These are phyloP conservation scores for Drosophila kanekoi DNA, from an alignment of 2,888 invertebrate species.

Conservation along the genomic window DNA sequence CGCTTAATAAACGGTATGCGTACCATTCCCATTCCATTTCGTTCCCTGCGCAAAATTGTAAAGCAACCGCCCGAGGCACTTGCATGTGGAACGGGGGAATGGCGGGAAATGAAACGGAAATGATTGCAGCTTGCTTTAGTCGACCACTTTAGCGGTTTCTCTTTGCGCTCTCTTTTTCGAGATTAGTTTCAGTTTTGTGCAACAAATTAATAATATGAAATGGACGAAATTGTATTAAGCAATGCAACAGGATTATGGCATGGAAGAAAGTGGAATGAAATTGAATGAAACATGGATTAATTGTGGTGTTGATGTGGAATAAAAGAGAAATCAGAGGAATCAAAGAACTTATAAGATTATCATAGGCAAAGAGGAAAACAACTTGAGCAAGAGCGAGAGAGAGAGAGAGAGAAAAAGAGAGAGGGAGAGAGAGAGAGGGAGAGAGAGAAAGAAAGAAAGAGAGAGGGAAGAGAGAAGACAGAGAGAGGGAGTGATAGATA, in stretches of 20 bases:
- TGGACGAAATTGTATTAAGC: slow-evolving; percentile 28
- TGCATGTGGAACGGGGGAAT: not conserved
- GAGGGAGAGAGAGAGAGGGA: not conserved
- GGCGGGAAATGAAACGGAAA: slow-evolving; percentile 10
- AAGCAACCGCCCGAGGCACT: not conserved
- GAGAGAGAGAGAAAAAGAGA: not conserved
- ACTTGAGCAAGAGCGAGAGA: not conserved
- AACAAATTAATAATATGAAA: slow-evolving; percentile 39
- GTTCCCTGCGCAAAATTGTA: not conserved
- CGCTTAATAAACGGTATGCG: slow-evolving; percentile 36
- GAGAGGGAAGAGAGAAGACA: too few species aligned
- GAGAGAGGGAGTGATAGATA: too few species aligned
- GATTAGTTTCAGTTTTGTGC: slow-evolving; percentile 6
- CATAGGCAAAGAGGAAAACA: not conserved
- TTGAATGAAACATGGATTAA: not conserved
- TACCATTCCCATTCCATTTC: slow-evolving; percentile 8
- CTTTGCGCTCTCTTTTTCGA: not conserved
- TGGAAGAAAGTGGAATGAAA: slow-evolving; percentile 1
- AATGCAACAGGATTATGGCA: slow-evolving; percentile 5
- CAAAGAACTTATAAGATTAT: not conserved
- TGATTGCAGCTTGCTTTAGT: not conserved
- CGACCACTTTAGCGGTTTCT: not conserved
- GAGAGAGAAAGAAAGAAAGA: too few species aligned
- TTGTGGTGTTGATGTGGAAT: not conserved
- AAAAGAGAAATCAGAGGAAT: too few species aligned